Evolutionary conservation across 2,797 vertebrate genomes (phyloP).

Genomic region (Cossypha niveicapilla): DNA sequence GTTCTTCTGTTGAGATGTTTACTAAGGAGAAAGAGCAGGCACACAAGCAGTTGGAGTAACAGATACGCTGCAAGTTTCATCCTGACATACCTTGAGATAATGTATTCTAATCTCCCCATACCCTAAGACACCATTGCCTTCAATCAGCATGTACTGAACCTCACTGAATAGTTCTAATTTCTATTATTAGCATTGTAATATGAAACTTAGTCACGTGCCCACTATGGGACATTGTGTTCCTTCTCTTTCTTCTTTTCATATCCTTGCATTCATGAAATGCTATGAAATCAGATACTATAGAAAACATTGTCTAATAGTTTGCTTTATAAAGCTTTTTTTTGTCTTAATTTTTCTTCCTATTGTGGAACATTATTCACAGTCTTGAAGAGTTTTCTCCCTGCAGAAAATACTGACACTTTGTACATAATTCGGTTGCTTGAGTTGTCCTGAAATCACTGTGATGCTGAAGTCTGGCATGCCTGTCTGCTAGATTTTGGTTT

Average conservation of each 20-base stretch:
- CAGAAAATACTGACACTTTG: background rate
- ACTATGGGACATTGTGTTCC: background rate
- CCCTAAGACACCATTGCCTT: background rate
- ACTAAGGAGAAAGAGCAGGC: background rate
- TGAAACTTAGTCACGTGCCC: background rate
- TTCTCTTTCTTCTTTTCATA: background rate
- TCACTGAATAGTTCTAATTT: background rate
- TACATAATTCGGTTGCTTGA: background rate
- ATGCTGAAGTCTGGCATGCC: background rate
- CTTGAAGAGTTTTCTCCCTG: background rate
- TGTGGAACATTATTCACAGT: background rate
- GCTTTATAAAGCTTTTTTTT: background rate
- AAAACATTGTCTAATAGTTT: background rate
- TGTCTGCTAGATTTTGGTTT: background rate
- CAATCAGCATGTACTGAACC: background rate
- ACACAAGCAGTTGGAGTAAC: background rate
- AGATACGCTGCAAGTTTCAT: slow-evolving; percentile 9
- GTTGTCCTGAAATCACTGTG: background rate
- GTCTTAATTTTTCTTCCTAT: background rate
- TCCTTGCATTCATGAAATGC: background rate
- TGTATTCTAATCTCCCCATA: background rate
- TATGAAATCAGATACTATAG: background rate
- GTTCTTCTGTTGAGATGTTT: background rate
- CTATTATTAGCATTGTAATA: slow-evolving; percentile 42
- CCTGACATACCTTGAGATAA: slow-evolving; percentile 10